Evolutionary conservation across 2,888 invertebrate species (phyloP).

Genomic region (Hylaea fasciaria): DNA sequence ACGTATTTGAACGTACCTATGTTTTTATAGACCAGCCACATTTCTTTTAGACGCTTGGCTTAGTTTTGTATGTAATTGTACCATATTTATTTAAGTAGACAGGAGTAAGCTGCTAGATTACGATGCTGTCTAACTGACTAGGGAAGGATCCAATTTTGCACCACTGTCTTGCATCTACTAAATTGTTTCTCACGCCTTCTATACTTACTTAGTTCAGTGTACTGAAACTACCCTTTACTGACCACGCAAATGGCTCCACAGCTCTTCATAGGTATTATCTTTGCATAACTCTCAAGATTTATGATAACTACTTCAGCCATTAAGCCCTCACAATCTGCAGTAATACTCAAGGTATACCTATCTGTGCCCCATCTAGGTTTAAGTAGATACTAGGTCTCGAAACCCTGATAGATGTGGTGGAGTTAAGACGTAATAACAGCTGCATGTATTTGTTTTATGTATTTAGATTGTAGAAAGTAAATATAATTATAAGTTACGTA

Average conservation of each 20-base stretch:
- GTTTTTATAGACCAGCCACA: too few species aligned
- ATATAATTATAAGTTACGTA: too few species aligned
- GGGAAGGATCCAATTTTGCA: too few species aligned
- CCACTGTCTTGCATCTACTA: background rate
- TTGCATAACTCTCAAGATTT: constrained; percentile 43
- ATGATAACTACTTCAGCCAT: constrained; percentile 38
- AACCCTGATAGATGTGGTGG: background rate
- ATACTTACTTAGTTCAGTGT: constrained; percentile 1
- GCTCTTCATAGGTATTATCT: constrained; percentile 38
- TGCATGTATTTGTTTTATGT: background rate
- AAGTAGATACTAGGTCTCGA: background rate
- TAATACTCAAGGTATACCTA: constrained; percentile 14
- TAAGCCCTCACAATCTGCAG: constrained; percentile 33
- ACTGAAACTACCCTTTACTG: constrained; percentile 31
- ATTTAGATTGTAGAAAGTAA: too few species aligned
- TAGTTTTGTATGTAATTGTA: too few species aligned
- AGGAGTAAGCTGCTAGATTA: too few species aligned
- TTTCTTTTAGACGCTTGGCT: too few species aligned
- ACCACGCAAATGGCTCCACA: constrained; percentile 35
- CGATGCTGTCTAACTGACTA: too few species aligned
- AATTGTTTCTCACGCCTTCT: background rate
- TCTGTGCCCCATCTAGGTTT: constrained; percentile 1
- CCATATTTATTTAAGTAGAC: too few species aligned
- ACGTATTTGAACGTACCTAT: too few species aligned
- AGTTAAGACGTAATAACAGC: background rate